These are phyloP conservation scores for Archocentrus centrarchus DNA, from an alignment of 2,113 vertebrate species.

Conservation along the genomic window DNA sequence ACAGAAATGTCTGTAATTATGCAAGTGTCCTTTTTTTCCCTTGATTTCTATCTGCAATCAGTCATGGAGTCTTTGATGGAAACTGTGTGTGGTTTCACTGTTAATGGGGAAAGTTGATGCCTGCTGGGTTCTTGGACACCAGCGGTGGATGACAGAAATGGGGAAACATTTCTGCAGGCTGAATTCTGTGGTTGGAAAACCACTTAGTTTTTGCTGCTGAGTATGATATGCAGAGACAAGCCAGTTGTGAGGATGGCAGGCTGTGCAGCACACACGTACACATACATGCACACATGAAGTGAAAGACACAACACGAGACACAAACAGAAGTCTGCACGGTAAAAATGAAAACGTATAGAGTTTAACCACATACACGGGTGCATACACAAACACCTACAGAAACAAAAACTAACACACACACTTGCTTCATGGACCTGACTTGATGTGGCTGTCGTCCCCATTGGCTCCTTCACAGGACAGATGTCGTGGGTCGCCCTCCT, in stretches of 20 bases:
- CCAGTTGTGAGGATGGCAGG: slow-evolving; percentile 55
- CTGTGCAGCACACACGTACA: slow-evolving; percentile 28
- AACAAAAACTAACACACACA: slow-evolving; percentile 83
- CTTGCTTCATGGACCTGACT: slow-evolving; percentile 84
- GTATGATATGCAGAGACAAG: slow-evolving; percentile 66
- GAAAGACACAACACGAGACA: slow-evolving; percentile 46
- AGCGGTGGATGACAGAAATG: slow-evolving; percentile 66
- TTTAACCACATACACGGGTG: slow-evolving; percentile 46
- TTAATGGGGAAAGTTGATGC: slow-evolving; percentile 71
- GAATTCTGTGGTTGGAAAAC: slow-evolving; percentile 78
- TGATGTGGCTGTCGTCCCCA: slow-evolving; percentile 76
- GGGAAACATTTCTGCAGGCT: slow-evolving; percentile 74
- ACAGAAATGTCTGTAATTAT: slow-evolving; percentile 45
- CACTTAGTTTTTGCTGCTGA: slow-evolving; percentile 70
- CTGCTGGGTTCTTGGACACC: slow-evolving; percentile 68
- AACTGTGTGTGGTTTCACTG: slow-evolving; percentile 68
- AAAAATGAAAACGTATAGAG: slow-evolving; percentile 33
- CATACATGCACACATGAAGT: slow-evolving; percentile 29
- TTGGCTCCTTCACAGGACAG: slow-evolving; percentile 59
- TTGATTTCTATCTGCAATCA: slow-evolving; percentile 54
- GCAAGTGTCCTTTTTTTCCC: slow-evolving; percentile 37
- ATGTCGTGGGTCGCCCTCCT: slow-evolving; percentile 33
- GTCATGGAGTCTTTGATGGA: slow-evolving; percentile 58
- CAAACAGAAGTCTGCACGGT: slow-evolving; percentile 19
- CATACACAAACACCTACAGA: slow-evolving; percentile 76